Conservation (phyloP, 2,888 invertebrate genomes). For the Azorinus chamasolen region DNA sequence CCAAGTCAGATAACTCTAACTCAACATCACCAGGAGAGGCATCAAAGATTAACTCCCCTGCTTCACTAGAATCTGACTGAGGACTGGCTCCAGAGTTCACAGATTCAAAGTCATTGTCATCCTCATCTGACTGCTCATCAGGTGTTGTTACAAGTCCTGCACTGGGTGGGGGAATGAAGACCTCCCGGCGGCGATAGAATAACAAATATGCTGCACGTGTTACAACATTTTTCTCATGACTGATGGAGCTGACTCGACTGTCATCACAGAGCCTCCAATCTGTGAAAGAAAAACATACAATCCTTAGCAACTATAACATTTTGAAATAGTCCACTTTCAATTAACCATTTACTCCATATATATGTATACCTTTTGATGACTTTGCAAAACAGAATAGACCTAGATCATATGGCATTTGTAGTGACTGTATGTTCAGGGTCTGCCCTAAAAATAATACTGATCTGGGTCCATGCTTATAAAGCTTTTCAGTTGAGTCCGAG, state of each 20-base stretch:
- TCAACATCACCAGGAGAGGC: slow-evolving; percentile 16
- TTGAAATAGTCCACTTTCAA: too few species aligned
- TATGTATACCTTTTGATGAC: too few species aligned
- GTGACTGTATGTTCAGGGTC: too few species aligned
- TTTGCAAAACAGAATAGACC: too few species aligned
- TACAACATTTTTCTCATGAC: slow-evolving; percentile 79
- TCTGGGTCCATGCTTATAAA: too few species aligned
- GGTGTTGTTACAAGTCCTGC: background rate
- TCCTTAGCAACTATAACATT: too few species aligned
- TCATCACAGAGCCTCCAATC: slow-evolving; percentile 84
- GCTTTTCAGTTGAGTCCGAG: too few species aligned
- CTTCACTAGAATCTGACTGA: slow-evolving; percentile 21
- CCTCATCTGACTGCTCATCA: slow-evolving; percentile 5
- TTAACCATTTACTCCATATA: too few species aligned
- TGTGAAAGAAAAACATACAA: slow-evolving; percentile 28
- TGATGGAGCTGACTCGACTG: slow-evolving; percentile 74
- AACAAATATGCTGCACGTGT: slow-evolving; percentile 87
- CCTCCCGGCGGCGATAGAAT: slow-evolving; percentile 85
- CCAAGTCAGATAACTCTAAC: slow-evolving; percentile 43
- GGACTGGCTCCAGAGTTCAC: slow-evolving; percentile 3
- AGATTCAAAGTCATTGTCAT: slow-evolving; percentile 6
- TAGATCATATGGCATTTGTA: too few species aligned
- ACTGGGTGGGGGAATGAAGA: slow-evolving; percentile 50
- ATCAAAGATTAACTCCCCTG: slow-evolving; percentile 47
- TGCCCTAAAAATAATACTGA: too few species aligned